Evolutionary conservation across 2,888 invertebrate genomes (phyloP).

Genomic region (Drosophila phalerata): DNA sequence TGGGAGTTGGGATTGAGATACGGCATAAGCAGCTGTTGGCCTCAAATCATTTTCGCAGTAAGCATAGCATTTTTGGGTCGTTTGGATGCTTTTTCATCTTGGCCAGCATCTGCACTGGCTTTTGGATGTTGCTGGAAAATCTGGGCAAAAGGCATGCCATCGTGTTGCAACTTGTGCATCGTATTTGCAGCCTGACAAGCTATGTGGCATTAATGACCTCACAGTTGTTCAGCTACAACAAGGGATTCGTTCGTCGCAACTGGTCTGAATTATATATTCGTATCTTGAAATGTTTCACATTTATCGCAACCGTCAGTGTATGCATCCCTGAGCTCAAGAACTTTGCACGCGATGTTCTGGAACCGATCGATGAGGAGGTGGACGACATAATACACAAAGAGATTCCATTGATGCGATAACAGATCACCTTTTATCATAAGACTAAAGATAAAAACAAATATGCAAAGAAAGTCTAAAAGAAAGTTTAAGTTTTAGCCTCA

Average conservation of each 20-base stretch:
- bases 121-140: background rate
- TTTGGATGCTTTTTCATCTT: slow-evolving; percentile 10
- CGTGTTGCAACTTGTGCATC: slow-evolving; percentile 32
- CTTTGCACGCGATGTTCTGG: background rate
- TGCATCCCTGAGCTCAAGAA: background rate
- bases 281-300: slow-evolving; percentile 22
- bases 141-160: background rate
- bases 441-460: background rate
- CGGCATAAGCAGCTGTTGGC: background rate
- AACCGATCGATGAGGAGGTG: background rate
- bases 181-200: slow-evolving; percentile 15
- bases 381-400: background rate
- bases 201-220: slow-evolving; percentile 28
- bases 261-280: slow-evolving; percentile 23
- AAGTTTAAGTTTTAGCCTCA: background rate
- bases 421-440: background rate
- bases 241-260: slow-evolving; percentile 45
- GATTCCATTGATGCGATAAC: background rate
- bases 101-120: slow-evolving; percentile 9
- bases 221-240: slow-evolving; percentile 40
- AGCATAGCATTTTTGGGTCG: slow-evolving; percentile 44
- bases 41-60: slow-evolving; percentile 19
- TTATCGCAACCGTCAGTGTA: slow-evolving; percentile 6
- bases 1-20: slow-evolving; percentile 29
- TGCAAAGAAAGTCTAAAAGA: background rate